Evolutionary conservation across 1,140 invertebrate genomes (phyloP).

Genomic region (Fopius arisanus): DNA sequence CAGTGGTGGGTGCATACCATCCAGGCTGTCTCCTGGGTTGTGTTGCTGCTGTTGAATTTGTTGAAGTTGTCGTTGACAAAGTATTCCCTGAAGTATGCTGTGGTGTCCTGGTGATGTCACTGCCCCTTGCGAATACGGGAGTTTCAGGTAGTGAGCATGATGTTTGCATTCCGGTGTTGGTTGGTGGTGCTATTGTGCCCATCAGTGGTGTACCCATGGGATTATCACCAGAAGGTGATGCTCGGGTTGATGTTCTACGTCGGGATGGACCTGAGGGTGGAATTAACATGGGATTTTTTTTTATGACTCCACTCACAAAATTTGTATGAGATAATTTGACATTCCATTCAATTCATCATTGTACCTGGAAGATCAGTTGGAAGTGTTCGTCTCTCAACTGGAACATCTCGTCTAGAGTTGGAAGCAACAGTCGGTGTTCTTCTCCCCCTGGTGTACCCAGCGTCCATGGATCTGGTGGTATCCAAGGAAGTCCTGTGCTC

Average conservation of each 20-base stretch:
- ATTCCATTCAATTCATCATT: no score
- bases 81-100: constrained; percentile 56
- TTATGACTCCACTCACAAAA: no score
- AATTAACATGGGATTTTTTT: no score
- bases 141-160: constrained; percentile 84
- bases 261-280: constrained; percentile 57
- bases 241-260: constrained; percentile 60
- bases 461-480: constrained; percentile 57
- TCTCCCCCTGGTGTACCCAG: constrained; percentile 77
- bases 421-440: constrained; percentile 75
- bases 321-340: no score
- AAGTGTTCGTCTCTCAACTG: constrained; percentile 74
- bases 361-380: constrained; percentile 69
- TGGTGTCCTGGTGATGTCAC: constrained; percentile 79
- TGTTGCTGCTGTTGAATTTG: constrained; percentile 37
- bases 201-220: constrained; percentile 43
- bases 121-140: constrained; percentile 81
- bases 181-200: constrained; percentile 38
- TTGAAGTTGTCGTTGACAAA: constrained; percentile 23
- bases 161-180: constrained; percentile 72
- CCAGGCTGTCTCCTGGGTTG: constrained; percentile 60
- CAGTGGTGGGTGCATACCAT: constrained; percentile 61
- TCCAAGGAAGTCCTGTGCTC: constrained; percentile 42
- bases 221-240: constrained; percentile 67
- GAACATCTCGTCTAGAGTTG: constrained; percentile 72